These are phyloP conservation scores for Atta colombica DNA, from an alignment of 1,140 invertebrate genomes.

Conservation along the genomic window DNA sequence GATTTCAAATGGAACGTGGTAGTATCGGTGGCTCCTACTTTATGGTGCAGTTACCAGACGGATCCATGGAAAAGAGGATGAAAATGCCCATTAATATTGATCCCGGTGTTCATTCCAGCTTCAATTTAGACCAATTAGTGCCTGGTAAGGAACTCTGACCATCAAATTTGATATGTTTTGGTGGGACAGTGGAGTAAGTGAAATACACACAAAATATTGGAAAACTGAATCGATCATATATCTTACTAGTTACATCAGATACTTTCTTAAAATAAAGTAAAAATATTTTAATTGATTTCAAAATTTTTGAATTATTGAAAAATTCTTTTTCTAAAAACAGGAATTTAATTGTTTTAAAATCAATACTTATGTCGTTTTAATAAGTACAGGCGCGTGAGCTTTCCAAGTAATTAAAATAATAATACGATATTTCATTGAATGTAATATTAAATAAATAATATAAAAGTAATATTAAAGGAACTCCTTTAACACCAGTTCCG, in stretches of 20 bases:
- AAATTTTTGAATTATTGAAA: background rate
- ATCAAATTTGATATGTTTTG: background rate
- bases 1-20: conserved; percentile 94
- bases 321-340: background rate
- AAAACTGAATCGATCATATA: background rate
- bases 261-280: background rate
- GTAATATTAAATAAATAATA: conserved; percentile 82
- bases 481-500: conserved; percentile 90
- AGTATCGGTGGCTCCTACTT: conserved; percentile 96
- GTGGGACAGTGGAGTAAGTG: background rate
- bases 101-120: conserved; percentile 97
- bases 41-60: conserved; percentile 95
- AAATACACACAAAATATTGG: background rate
- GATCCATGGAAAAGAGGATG: conserved; percentile 94
- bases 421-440: conserved; percentile 51
- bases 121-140: conserved; percentile 94
- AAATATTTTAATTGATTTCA: background rate
- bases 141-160: conserved; percentile 86
- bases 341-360: conserved; percentile 4
- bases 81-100: conserved; percentile 96
- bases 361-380: background rate
- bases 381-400: background rate
- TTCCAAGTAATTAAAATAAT: conserved; percentile 1
- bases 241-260: background rate
- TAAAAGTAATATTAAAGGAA: conserved; percentile 85